Evolutionary conservation across 2,113 vertebrate genomes (phyloP).

Genomic region (Sciurus niger): DNA sequence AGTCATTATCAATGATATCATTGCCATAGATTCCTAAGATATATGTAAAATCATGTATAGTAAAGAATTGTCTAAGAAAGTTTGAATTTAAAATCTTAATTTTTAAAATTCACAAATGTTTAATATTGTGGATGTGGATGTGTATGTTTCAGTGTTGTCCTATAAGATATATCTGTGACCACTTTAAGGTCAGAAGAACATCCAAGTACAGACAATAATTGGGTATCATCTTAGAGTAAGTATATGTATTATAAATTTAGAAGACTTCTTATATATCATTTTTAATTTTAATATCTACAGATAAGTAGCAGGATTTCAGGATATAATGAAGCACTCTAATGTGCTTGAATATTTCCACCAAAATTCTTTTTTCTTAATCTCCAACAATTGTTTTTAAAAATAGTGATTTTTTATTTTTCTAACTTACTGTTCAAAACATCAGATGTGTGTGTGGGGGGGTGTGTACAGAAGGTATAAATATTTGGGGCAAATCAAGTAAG

Average conservation of each 20-base stretch:
- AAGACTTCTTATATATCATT: neutral
- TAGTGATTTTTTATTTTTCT: neutral
- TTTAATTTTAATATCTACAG: neutral
- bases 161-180: neutral
- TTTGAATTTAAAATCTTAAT: neutral
- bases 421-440: neutral
- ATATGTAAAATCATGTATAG: neutral
- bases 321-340: neutral
- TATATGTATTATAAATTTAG: neutral
- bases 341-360: neutral
- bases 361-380: neutral
- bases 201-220: neutral
- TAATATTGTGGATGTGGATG: neutral
- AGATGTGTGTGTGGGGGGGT: neutral
- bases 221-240: neutral
- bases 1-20: constrained; percentile 63
- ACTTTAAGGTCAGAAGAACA: neutral
- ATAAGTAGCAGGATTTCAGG: neutral
- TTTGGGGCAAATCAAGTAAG: neutral
- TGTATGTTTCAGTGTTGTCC: neutral
- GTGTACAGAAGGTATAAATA: neutral
- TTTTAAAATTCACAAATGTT: neutral
- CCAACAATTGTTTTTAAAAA: neutral
- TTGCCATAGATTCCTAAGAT: constrained; percentile 23
- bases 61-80: neutral